Base-by-base conservation (phyloP, 2,113 vertebrate genomes). In the Phyllostomus hastatus region DNA sequence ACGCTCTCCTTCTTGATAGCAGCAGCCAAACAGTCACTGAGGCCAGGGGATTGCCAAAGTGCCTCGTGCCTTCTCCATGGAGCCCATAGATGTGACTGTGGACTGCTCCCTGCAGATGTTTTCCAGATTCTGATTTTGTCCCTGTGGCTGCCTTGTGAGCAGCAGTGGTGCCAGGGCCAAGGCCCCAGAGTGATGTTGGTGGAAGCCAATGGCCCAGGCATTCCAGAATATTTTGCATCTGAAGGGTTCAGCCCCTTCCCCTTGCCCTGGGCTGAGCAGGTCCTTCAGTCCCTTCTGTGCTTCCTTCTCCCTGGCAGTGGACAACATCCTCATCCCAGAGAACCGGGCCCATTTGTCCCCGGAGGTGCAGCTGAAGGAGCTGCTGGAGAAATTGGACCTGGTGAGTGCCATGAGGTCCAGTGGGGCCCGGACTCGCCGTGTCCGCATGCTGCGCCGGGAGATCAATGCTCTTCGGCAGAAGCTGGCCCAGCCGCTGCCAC, bases 351-450 rank as follows among this genome's bases (percentile, higher is more conserved):
- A 99, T 91, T 99, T 99, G 97, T 99, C 99, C 0, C 98, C 99
- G 90, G 99, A 99, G 97, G 99, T 98, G 3, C 99, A 99, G 98
- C 98, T 99, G 97, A 99, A 99, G 97, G 99, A 99, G 98, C 98
- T 99, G 95, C 97, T 99, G 79, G 99, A 99, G 97, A 99, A 99
- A 97, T 97, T 99, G 96, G 99, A 99, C 97, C 98, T 99, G 90
- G 99, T 99, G 97, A 99, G 99, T 78, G 98, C 99, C 93, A 99
- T 99, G 99, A 97, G 99, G 26, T 99, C 99, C 84, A 99, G 99
- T 0, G 99, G 99, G 0, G 99, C 99, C 64, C 99, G 99, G 5
- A 99, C 99, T 0, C 99, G 99, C 9, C 99, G 99, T 16, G 98
- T 99, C 28, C 99, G 99, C 67, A 98, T 99, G 79, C 98, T 99